Percentiles rank a stretch among this genome's conserved stretches.
Conservation (phyloP, 2,797 vertebrate species). For the Rhinophrynus dorsalis region DNA sequence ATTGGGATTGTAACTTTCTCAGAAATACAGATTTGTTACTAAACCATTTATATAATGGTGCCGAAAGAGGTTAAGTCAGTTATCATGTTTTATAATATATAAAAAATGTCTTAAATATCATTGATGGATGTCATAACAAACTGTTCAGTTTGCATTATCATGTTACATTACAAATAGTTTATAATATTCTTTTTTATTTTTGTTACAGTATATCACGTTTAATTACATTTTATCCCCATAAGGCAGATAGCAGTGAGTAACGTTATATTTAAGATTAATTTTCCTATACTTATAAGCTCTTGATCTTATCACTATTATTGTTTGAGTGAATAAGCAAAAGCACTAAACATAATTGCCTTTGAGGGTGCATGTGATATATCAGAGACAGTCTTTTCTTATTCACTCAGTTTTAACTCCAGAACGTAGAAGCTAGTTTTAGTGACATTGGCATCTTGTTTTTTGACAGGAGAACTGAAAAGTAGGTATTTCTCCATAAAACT, state of each 20-base stretch:
- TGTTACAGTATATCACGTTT: constrained; percentile 42
- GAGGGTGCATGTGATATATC: constrained; percentile 34
- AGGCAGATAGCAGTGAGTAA: constrained; percentile 39
- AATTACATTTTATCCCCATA: constrained; percentile 41
- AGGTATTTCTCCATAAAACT: no score
- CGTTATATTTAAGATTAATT: constrained; percentile 46
- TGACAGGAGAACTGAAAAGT: no score
- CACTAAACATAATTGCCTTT: constrained; percentile 49
- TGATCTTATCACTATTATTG: constrained; percentile 44
- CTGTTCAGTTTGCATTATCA: constrained; percentile 32
- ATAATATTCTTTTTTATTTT: constrained; percentile 43
- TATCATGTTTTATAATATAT: background rate
- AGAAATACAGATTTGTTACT: no score
- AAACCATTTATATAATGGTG: no score
- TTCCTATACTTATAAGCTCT: constrained; percentile 34
- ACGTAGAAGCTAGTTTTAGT: constrained; percentile 8
- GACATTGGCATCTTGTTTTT: no score
- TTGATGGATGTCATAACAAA: constrained; percentile 6
- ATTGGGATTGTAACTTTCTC: no score
- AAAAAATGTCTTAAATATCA: background rate
- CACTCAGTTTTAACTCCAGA: constrained; percentile 5
- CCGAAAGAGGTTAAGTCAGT: background rate
- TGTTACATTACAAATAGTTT: constrained; percentile 34
- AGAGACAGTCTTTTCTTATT: constrained; percentile 1
- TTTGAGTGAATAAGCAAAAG: constrained; percentile 39